A percentile compares a stretch with the other conserved stretches of the same genome.
Conservation (phyloP, 53 echinoderm and acorn worm species). For the Echinarachnius parma region DNA sequence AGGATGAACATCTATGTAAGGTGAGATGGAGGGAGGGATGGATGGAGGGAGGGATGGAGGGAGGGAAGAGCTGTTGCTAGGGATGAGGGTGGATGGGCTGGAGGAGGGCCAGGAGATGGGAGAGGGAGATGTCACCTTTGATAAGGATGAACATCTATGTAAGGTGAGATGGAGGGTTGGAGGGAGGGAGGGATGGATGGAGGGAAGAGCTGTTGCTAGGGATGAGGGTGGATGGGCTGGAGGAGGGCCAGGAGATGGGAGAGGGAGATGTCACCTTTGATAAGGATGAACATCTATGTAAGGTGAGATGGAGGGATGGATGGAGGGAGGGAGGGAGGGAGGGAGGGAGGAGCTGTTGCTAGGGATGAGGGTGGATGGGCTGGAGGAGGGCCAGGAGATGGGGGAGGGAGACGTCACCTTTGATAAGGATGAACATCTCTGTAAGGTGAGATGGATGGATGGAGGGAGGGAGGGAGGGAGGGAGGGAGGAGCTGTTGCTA, state of each 20-base stretch:
- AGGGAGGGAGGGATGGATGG: no score
- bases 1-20: constrained; percentile 72
- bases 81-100: no score
- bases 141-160: no score
- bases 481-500: neutral
- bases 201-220: no score
- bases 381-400: constrained; percentile 59
- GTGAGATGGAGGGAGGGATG: constrained; percentile 51
- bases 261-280: no score
- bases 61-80: neutral
- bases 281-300: no score
- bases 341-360: constrained; percentile 65
- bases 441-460: constrained; percentile 41
- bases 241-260: neutral
- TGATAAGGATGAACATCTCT: constrained; percentile 52
- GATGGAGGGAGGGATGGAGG: neutral
- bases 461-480: neutral
- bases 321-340: constrained; percentile 15
- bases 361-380: constrained; percentile 55
- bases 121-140: no score
- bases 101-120: no score
- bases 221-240: no score
- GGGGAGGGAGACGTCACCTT: constrained; percentile 44
- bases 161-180: no score
- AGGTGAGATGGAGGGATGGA: neutral